phyloP scores from a whole-genome alignment of 2,797 vertebrate species.

The Etheostoma perlongum region DNA sequence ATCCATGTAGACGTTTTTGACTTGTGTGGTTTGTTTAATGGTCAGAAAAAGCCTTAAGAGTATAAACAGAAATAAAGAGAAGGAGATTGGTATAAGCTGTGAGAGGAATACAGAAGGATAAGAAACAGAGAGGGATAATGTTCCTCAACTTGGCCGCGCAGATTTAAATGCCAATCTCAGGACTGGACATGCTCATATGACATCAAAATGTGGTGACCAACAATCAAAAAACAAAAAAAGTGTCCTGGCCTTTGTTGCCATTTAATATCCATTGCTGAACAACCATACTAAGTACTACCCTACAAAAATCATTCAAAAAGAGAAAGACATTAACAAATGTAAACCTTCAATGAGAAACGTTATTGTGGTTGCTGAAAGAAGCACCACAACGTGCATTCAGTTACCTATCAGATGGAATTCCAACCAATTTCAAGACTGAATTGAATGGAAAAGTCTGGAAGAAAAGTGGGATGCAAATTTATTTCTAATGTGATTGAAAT shows the following conservation, averaged over 20 bases:
- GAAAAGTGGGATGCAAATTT: slow-evolving; percentile 63
- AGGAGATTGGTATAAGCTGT: background rate
- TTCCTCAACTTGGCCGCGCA: background rate
- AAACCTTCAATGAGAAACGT: slow-evolving; percentile 36
- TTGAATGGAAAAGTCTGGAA: slow-evolving; percentile 55
- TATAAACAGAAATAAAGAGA: slow-evolving; percentile 1
- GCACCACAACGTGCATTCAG: slow-evolving; percentile 47
- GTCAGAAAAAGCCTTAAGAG: slow-evolving; percentile 14
- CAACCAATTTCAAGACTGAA: slow-evolving; percentile 61
- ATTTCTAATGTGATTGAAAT: slow-evolving; percentile 78
- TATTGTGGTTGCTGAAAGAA: slow-evolving; percentile 30
- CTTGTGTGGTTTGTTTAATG: slow-evolving; percentile 15
- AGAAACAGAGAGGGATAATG: background rate
- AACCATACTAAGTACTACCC: background rate
- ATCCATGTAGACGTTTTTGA: slow-evolving; percentile 23
- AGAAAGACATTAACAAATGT: slow-evolving; percentile 7
- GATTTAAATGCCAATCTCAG: slow-evolving; percentile 6
- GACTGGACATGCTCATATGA: slow-evolving; percentile 20
- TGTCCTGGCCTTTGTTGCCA: background rate
- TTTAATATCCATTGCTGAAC: slow-evolving; percentile 5
- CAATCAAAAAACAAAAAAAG: slow-evolving; percentile 5
- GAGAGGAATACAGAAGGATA: background rate
- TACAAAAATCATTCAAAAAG: slow-evolving; percentile 3
- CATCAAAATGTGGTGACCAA: slow-evolving; percentile 24
- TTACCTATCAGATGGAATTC: slow-evolving; percentile 60